Conservation (phyloP, 30 jellyfish, hydroid and myxozoan genomes). For the Aurelia coerulea region DNA sequence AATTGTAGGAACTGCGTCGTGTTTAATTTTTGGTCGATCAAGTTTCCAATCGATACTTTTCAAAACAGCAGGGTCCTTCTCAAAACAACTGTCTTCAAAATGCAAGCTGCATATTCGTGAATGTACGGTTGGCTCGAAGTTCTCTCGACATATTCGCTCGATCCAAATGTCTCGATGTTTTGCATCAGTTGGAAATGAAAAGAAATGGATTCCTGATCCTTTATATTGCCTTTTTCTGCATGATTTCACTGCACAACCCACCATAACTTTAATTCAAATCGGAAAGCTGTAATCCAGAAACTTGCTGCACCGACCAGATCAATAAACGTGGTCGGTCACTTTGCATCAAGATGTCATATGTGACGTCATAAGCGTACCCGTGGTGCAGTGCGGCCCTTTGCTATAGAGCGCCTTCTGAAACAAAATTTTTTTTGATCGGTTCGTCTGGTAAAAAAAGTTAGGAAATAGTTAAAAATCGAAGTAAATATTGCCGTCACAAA, state of each 20-base stretch:
- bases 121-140: slow-evolving; percentile 66
- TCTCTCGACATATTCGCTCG: slow-evolving; percentile 19
- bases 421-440: no score
- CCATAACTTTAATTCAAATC: slow-evolving; percentile 19
- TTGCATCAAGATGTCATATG: slow-evolving; percentile 56
- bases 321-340: neutral
- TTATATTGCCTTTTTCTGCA: slow-evolving; percentile 62
- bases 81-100: slow-evolving; percentile 70
- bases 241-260: slow-evolving; percentile 68
- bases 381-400: slow-evolving; percentile 3
- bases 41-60: slow-evolving; percentile 72
- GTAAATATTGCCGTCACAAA: no score
- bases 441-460: no score
- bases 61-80: slow-evolving; percentile 72
- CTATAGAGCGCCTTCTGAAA: no score
- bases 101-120: slow-evolving; percentile 72
- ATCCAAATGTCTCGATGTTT: slow-evolving; percentile 45
- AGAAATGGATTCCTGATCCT: slow-evolving; percentile 75
- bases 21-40: slow-evolving; percentile 64
- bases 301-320: no score
- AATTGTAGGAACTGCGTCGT: slow-evolving; percentile 61
- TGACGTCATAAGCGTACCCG: slow-evolving; percentile 60
- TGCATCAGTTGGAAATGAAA: slow-evolving; percentile 73
- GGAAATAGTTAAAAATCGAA: no score
- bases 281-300: no score